Evolutionary conservation across 37 sponge, comb jelly and placozoan species (phyloP).

Genomic region (Petrosia ficiformis): DNA sequence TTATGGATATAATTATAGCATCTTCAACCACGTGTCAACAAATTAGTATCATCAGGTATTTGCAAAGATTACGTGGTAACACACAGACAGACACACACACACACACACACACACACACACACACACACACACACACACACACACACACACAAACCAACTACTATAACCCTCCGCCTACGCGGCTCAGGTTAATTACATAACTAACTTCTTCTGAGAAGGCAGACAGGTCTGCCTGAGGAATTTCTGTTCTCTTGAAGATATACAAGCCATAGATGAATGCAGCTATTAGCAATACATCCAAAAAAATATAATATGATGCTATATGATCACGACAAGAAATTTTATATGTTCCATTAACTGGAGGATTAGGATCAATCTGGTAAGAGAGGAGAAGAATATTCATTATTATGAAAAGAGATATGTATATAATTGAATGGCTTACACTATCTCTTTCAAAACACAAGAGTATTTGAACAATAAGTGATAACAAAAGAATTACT

Average conservation of each 20-base stretch:
- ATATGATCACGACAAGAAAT: constrained; percentile 38
- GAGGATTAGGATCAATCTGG: neutral
- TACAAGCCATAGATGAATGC: constrained; percentile 70
- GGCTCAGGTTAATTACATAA: too few species aligned
- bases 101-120: too few species aligned
- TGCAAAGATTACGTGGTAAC: too few species aligned
- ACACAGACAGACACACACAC: too few species aligned
- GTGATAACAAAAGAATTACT: neutral
- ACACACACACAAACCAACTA: too few species aligned
- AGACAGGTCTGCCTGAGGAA: neutral
- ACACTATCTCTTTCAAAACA: neutral
- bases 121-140: too few species aligned
- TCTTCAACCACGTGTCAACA: too few species aligned
- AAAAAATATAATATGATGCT: constrained; percentile 52
- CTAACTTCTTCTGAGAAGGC: neutral
- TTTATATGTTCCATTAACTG: neutral
- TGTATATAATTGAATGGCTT: neutral
- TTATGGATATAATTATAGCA: too few species aligned
- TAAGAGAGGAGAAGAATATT: neutral
- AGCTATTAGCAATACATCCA: constrained; percentile 59
- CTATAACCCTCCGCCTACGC: too few species aligned
- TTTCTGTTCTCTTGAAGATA: too few species aligned
- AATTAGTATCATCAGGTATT: too few species aligned
- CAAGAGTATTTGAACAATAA: neutral
- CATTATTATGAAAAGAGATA: neutral